A percentile compares a stretch with the other conserved stretches of the same genome.
phyloP scores from a whole-genome alignment of 2,888 invertebrate genomes.

The Xylota sylvarum region DNA sequence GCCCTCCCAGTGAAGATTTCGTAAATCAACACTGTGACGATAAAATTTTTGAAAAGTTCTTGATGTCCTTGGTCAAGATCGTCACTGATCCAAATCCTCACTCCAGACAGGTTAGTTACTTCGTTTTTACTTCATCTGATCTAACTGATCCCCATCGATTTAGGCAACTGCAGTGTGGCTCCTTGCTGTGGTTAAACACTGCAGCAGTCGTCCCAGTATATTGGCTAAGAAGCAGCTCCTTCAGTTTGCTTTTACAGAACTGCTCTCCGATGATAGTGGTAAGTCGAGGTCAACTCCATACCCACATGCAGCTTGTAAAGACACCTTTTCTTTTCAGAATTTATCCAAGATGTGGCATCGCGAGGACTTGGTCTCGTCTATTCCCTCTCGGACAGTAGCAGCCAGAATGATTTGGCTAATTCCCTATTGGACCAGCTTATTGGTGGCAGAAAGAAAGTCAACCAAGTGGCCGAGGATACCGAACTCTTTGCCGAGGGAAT shows the following conservation, averaged over 20 bases:
- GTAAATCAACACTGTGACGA: conserved; percentile 86
- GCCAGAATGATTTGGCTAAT: conserved; percentile 90
- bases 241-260: conserved; percentile 94
- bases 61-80: conserved; percentile 90
- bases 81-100: conserved; percentile 93
- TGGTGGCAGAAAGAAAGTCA: conserved; percentile 90
- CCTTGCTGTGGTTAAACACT: conserved; percentile 92
- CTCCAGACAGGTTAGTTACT: conserved; percentile 86
- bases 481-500: conserved; percentile 95
- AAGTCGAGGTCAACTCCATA: conserved; percentile 79
- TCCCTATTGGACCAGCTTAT: conserved; percentile 93
- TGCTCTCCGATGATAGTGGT: conserved; percentile 96
- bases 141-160: conserved; percentile 46
- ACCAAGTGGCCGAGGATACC: conserved; percentile 92
- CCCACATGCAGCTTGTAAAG: neutral
- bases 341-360: conserved; percentile 96
- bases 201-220: conserved; percentile 89
- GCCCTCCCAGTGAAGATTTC: conserved; percentile 79
- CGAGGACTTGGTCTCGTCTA: conserved; percentile 96
- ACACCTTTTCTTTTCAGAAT: conserved; percentile 86
- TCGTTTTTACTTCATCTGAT: neutral
- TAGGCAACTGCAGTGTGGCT: conserved; percentile 96
- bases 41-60: conserved; percentile 88
- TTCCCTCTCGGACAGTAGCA: conserved; percentile 90
- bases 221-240: conserved; percentile 88